Percentiles rank a stretch among this genome's conserved stretches.
Evolutionary conservation across 1,140 invertebrate species (phyloP).

Genomic region (Drosophila quadrilineata): DNA sequence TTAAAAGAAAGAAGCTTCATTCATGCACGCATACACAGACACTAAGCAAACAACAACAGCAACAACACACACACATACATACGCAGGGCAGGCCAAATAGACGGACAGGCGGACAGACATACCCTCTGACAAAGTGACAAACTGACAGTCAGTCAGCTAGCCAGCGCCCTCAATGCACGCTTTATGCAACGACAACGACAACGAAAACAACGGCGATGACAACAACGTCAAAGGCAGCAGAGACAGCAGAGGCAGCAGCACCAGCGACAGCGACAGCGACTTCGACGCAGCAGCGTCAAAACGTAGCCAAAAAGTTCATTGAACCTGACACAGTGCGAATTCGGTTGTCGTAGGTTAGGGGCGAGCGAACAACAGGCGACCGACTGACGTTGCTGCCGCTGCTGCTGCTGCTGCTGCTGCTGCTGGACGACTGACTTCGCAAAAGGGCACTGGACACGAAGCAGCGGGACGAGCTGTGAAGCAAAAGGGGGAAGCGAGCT

Average conservation of each 20-base stretch:
- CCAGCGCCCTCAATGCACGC: slow-evolving; percentile 75
- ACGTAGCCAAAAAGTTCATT: slow-evolving; percentile 76
- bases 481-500: too few species aligned
- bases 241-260: slow-evolving; percentile 23
- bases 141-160: slow-evolving; percentile 38
- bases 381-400: too few species aligned
- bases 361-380: slow-evolving; percentile 57
- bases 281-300: slow-evolving; percentile 42
- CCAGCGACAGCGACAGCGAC: slow-evolving; percentile 47
- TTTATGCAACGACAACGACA: slow-evolving; percentile 59
- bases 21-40: slow-evolving; percentile 66
- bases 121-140: slow-evolving; percentile 24
- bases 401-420: too few species aligned
- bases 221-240: slow-evolving; percentile 49
- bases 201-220: slow-evolving; percentile 35
- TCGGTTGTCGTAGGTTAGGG: slow-evolving; percentile 78
- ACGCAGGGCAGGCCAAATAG: slow-evolving; percentile 58
- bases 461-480: too few species aligned
- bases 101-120: slow-evolving; percentile 30
- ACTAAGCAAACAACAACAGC: slow-evolving; percentile 49
- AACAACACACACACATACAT: slow-evolving; percentile 35
- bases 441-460: slow-evolving; percentile 37
- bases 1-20: slow-evolving; percentile 80
- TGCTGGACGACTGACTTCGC: slow-evolving; percentile 35
- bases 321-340: slow-evolving; percentile 78